phyloP scores from a whole-genome alignment of 2,113 vertebrate species.

The Silurus meridionalis region DNA sequence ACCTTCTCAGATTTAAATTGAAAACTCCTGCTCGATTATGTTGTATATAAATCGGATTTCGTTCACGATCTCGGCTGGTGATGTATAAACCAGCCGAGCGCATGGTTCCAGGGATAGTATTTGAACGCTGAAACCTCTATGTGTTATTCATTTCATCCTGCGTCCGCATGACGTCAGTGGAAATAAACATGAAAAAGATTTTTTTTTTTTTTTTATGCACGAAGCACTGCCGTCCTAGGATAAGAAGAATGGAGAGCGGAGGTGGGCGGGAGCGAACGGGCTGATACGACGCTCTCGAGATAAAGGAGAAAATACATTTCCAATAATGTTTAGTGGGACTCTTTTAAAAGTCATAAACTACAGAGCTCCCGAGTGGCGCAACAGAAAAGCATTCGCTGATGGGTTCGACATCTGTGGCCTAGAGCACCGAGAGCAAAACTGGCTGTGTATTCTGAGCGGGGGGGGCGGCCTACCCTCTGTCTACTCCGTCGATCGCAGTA shows the following conservation, averaged over 20 bases:
- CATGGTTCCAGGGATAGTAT: not conserved
- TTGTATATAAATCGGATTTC: conserved; percentile 1
- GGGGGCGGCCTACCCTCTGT: not conserved
- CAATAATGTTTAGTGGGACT: conserved; percentile 1
- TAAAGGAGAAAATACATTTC: not conserved
- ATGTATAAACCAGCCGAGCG: not conserved
- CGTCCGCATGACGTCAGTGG: not conserved
- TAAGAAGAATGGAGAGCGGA: not conserved
- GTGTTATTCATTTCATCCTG: not conserved
- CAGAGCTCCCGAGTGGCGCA: not conserved
- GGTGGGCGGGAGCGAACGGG: not conserved
- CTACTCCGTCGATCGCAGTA: not conserved
- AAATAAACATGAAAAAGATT: not conserved
- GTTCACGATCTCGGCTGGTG: too few relatives aligned
- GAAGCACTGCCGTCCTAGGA: not conserved
- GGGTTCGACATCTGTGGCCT: not conserved
- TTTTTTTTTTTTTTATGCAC: not conserved
- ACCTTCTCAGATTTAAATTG: not conserved
- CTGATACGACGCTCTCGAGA: not conserved
- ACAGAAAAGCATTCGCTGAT: not conserved
- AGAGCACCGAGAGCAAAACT: not conserved
- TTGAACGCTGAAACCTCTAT: not conserved
- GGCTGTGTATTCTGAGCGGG: not conserved
- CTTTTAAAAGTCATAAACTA: not conserved
- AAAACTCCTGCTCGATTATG: not conserved